Evolutionary conservation across 2,797 vertebrate genomes (phyloP).

Genomic region (Oreortyx pictus): DNA sequence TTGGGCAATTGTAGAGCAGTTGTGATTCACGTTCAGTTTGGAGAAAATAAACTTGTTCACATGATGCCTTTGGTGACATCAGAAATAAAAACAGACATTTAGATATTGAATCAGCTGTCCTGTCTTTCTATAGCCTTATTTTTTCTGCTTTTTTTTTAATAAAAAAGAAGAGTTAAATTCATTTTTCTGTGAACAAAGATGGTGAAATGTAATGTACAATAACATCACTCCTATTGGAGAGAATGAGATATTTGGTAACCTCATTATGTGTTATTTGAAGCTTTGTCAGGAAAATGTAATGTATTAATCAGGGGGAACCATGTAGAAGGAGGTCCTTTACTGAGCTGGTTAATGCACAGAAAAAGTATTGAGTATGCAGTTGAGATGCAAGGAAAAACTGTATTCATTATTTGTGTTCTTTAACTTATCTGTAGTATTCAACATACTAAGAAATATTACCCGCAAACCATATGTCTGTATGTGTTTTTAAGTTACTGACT

Average conservation of each 20-base stretch:
- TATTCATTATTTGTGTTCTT: neutral
- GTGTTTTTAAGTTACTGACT: neutral
- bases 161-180: no score
- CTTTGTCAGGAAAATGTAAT: neutral
- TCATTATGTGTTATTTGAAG: neutral
- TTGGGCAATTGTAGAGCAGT: neutral
- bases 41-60: fast-evolving
- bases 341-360: neutral
- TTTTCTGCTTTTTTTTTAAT: neutral
- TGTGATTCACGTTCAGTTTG: fast-evolving
- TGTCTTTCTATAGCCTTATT: neutral
- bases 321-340: neutral
- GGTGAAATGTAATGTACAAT: neutral
- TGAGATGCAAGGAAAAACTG: neutral
- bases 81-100: neutral
- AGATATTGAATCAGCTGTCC: neutral
- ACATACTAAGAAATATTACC: neutral
- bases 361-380: neutral
- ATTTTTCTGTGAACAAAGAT: neutral
- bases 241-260: neutral
- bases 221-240: neutral
- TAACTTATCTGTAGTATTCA: neutral
- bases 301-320: neutral
- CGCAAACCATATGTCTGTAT: neutral
- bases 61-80: neutral